Base-by-base conservation (phyloP, 2,797 vertebrate genomes). In the Chloroceryle inda region DNA sequence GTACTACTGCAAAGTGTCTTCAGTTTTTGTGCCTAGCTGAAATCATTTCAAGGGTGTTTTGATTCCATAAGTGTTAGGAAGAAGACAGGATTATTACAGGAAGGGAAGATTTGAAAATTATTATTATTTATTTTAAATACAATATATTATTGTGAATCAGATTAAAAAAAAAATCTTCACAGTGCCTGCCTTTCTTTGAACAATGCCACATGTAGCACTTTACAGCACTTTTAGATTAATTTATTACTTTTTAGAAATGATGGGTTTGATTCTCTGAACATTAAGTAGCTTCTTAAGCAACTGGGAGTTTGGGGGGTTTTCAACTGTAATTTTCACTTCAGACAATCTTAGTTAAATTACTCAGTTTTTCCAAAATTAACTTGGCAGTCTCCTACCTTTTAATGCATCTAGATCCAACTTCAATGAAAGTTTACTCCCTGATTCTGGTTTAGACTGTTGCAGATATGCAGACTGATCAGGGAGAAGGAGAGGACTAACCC, bases 251-350 rank as follows among this genome's bases (percentile, higher is more conserved):
- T 31, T 33, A 38, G 20, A 67, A 67, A 31, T 42, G 0, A 52
- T 6, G 4, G 4, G 10, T 77, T 74, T 69, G 5, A 31, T 50
- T 63, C 12, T 73, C 35, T 61, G 33, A 63, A 26, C 13, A 33
- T 23, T 45, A 37, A 47, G 22, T 66, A 71, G 26, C 31, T 16
- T 55, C 38, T 90, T 72, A 66, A 83, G 13, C 31, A 62, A 21
- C 23, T 59, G 16, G 4, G 9, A 2, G 2, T 3, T 75, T 6
- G 13, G 12, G 12, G 0, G 1, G 27, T 37, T 82, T 62, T 84
- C 23, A 40, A 21, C 31, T 62, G 56, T 82, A 23, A 26, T 18
- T 68, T 74, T 85, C 45, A 26, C 14, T 56, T 85, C 27, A 61
- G 14, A 64, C 26, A 56, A 17, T 52, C 33, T 78, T 63, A 63